Evolutionary conservation across 1,140 invertebrate genomes (phyloP).

Genomic region (Cataglyphis hispanica): DNA sequence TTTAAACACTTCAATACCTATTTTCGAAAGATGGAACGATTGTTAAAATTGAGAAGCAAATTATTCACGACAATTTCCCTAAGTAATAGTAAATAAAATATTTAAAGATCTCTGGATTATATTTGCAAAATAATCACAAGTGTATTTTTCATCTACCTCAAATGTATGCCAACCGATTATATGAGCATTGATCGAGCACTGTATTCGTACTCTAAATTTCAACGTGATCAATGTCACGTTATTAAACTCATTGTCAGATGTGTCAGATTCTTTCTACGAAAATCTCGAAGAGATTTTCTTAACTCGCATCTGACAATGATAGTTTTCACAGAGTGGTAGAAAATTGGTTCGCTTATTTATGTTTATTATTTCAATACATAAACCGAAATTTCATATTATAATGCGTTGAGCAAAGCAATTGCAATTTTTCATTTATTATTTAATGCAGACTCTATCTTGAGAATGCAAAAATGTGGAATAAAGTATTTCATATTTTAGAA

Average conservation of each 20-base stretch:
- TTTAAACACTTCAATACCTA: background rate
- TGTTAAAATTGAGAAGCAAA: background rate
- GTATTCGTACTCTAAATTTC: background rate
- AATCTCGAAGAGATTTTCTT: too few species aligned
- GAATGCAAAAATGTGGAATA: background rate
- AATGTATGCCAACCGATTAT: constrained; percentile 6
- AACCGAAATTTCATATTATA: background rate
- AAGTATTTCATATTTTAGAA: constrained; percentile 7
- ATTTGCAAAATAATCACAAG: background rate
- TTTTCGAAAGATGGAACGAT: background rate
- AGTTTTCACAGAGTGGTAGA: constrained; percentile 12
- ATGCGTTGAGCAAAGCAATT: background rate
- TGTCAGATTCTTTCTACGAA: too few species aligned
- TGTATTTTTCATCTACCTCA: background rate
- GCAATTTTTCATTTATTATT: background rate
- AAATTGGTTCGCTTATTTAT: constrained; percentile 2
- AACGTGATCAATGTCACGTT: background rate
- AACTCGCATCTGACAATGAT: too few species aligned
- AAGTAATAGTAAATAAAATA: constrained; percentile 6
- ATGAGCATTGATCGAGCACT: background rate
- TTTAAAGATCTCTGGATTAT: background rate
- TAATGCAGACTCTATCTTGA: background rate
- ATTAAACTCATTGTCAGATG: background rate
- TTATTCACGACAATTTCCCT: background rate
- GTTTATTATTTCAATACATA: constrained; percentile 3